These are phyloP conservation scores for Thermophis baileyi DNA, from an alignment of 2,113 vertebrate genomes.

Conservation along the genomic window DNA sequence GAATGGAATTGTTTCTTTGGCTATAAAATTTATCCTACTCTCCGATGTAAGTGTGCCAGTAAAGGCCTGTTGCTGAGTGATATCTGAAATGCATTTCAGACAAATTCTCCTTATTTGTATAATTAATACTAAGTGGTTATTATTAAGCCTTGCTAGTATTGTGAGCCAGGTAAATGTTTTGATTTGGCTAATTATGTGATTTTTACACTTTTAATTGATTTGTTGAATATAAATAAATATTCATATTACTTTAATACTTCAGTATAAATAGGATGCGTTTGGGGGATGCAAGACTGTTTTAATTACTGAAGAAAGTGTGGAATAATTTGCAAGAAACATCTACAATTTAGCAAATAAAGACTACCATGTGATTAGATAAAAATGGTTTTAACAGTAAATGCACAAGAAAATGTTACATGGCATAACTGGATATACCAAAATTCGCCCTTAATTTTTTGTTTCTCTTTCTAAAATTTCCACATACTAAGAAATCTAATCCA, in stretches of 20 bases:
- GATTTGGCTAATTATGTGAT: background rate
- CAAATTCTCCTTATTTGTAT: background rate
- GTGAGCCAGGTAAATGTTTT: background rate
- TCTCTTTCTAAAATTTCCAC: background rate
- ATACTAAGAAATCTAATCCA: background rate
- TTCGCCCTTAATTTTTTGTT: background rate
- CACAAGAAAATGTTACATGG: background rate
- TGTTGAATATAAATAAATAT: background rate
- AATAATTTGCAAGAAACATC: background rate
- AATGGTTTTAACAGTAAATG: background rate
- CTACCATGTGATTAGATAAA: background rate
- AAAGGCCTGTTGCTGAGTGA: background rate
- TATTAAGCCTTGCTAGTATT: background rate
- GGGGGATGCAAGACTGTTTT: background rate
- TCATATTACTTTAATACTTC: background rate
- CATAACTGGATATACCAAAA: background rate
- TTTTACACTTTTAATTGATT: background rate
- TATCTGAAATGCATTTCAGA: background rate
- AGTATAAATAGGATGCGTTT: background rate
- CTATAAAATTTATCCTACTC: slow-evolving; percentile 93
- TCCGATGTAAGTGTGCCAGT: slow-evolving; percentile 81
- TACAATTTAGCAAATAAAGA: background rate
- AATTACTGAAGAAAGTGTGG: background rate
- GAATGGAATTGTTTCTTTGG: slow-evolving; percentile 99
- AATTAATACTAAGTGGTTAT: background rate